Base-by-base conservation (phyloP, 2,113 vertebrate genomes). In the Trichechus manatus region DNA sequence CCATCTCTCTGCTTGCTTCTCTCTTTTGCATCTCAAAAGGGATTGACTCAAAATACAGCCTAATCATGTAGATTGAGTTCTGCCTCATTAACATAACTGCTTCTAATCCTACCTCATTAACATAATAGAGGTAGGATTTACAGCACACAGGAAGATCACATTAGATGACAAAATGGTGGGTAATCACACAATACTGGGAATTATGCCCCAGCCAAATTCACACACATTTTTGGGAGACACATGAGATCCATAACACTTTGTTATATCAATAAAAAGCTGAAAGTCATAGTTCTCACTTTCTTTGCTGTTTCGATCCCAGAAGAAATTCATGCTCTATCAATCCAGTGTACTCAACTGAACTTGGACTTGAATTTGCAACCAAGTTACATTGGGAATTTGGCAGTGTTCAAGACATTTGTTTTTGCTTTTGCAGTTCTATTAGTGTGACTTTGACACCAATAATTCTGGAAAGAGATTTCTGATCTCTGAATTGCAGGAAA, bases 291-390 rank as follows among this genome's bases (percentile, higher is more conserved):
- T 92, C n/a, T 61, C 33, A 78, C 22, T 77, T 81, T 6, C 0
- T 94, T 92, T 92, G 39, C 27, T 56, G 31, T 75, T 75, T 68
- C 87, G 20, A 27, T 88, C 4, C 27, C 89, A 95, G 68, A 75
- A 92, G 33, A 89, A 22, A 79, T 82, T 77, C 75, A 75, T 47
- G 22, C 78, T 88, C 13, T 92, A 29, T 85, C 61, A 81, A 29
- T 91, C 36, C 17, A 2, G 31, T 84, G 36, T 94, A 84, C 14
- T 91, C 33, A 20, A 2, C 29, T 81, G 36, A 96, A 84, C 10
- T 75, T 84, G 25, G 31, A 63, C 39, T 84, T 87, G 63, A 92
- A 85, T 85, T 95, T 96, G 64, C 25, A 94, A 95, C 14, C 27
- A 70, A 56, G 3, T 77, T 83, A 59, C 56, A 70, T 2, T 80